Evolutionary conservation across 2,113 vertebrate genomes (phyloP), one percentile per base, ranked within the genome.

Genomic region (Cyanocitta stelleri): DNA sequence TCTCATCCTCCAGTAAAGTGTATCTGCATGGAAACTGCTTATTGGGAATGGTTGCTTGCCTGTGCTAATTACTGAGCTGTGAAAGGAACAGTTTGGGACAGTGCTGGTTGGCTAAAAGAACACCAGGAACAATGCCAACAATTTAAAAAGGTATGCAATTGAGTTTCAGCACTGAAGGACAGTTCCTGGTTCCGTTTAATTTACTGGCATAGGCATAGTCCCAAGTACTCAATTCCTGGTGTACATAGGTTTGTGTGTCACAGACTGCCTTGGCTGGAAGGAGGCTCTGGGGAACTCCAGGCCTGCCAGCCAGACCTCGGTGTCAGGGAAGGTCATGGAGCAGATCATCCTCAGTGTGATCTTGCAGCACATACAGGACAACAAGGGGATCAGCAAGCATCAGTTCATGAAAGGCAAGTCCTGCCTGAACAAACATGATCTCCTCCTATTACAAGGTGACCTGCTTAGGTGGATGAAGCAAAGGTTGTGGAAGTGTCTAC

Each of bases 301-400:
- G 23, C 3, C 37, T 52, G 18, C 56, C 43, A 52, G 59, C 7
- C 21, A 35, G 16, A 46, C 22, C 30, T 52, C 0, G 0, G 16
- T 82, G 48, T 30, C 7, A 5, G 22, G 15, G 18, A 68, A 35
- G 16, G 10, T 52, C 16, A 37, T 8, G 30, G 23, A 84, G 14
- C 19, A 74, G 48, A 33, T 21, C 9, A 19, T 19, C 26, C 5
- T 29, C 19, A 54, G 17, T 30, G 16, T 22, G 20, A n/a, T 72
- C 58, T 27, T 44, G 26, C 4, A 26, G 37, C 35, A 68, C 2
- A 6, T 30, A 18, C 8, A 69, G 9, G 11, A 58, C 56, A 90
- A 18, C 2, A 6, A 17, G 15, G 27, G 32, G 4, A 77, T 51
- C 43, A 56, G 15, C 10, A 23, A 52, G 35, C 6, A 33, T 2